Evolutionary conservation across 2,113 vertebrate species (phyloP), one percentile per base, ranked within the genome.

Genomic region (Ictalurus furcatus): DNA sequence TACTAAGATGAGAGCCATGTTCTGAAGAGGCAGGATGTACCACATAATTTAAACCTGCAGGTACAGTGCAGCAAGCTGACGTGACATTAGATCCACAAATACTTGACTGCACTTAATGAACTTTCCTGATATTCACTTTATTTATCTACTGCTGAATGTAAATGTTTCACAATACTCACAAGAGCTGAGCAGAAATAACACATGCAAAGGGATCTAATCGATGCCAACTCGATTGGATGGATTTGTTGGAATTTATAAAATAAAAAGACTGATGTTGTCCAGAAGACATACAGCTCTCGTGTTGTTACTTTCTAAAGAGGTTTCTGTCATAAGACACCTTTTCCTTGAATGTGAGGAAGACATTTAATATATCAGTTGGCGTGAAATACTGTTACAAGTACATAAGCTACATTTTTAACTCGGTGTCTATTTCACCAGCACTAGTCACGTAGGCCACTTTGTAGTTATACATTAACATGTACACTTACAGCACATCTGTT

Each of bases 401-500:
- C 30, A 71, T 6, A 74, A 48, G 37, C 37, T 76, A 40, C 21
- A 76, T 12, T 48, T 76, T 48, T 44, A 52, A 52, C 25, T 52
- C 6, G 0, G 25, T 79, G 44, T 25, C 44, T 40, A 52, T 79
- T 79, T 79, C 52, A 79, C 14, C 40, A 52, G 76, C 44, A 52
- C 76, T 16, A 79, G 76, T 52, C 25, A n/a, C 25, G n/a, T 6
- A 79, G 76, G 44, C 54, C 76, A 79, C 12, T 12, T 76, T 48
- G 76, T 79, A 79, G 25, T 79, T 54, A 79, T 54, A 79, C 12
- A 79, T n/a, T 54, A 54, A 54, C 76, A 79, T 28, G 44, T 79
- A 79, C 76, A 79, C 54, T 54, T 79, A 54, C 44, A 52, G 40
- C 14, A 25, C 44, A 79, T 48, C 44, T 79, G 76, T 79, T 79